These are phyloP conservation scores for Rotaria macrura DNA, from an alignment of 2,888 invertebrate genomes.

Conservation along the genomic window DNA sequence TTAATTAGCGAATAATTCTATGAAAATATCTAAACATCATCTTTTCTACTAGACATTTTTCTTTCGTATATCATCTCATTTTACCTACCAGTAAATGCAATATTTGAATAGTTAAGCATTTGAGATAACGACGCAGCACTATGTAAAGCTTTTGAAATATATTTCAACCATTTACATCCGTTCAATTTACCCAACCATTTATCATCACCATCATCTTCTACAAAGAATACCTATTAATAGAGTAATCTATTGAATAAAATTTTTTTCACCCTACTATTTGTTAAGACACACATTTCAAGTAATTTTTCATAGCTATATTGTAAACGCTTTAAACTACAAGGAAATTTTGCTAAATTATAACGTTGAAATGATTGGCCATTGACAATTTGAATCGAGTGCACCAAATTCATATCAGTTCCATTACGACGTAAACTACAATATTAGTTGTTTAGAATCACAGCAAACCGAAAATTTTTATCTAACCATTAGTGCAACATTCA, in stretches of 20 bases:
- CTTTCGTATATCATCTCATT: no score
- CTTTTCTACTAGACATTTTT: background rate
- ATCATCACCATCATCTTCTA: conserved; percentile 13
- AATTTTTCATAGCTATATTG: background rate
- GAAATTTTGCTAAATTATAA: background rate
- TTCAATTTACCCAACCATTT: background rate
- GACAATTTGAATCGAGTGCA: background rate
- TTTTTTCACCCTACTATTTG: background rate
- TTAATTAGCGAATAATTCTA: no score
- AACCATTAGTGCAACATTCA: no score
- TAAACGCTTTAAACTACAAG: conserved; percentile 11
- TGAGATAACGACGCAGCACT: background rate
- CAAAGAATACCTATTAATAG: background rate
- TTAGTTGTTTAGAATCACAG: background rate
- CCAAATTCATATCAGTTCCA: background rate
- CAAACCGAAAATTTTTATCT: background rate
- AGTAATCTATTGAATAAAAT: no score
- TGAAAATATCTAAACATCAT: no score
- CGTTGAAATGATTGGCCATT: background rate
- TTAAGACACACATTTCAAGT: background rate
- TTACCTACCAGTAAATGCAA: background rate
- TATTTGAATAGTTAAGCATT: background rate
- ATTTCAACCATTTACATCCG: conserved; percentile 4
- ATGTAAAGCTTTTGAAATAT: background rate
- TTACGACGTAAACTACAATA: background rate